Evolutionary conservation across 2,888 invertebrate species (phyloP), one percentile per base, ranked within the genome.

Genomic region (Diogma glabrata): DNA sequence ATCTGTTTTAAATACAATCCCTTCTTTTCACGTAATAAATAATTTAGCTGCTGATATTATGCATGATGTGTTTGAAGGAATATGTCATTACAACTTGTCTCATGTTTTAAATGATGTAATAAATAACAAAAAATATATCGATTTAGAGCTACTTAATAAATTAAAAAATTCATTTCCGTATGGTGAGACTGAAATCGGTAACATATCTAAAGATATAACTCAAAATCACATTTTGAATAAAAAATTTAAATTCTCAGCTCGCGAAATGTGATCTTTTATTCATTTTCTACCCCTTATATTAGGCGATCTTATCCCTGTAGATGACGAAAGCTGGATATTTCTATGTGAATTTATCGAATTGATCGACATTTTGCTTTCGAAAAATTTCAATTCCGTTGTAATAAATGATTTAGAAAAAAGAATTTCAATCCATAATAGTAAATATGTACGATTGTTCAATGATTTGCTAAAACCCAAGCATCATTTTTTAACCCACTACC

Each of bases 151-250:
- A 19, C 14, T 50, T n/a, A 50, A 50, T 23, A 19, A 23, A 45
- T 22, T 19, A 45, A 45, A 45, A 45, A 16, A 49, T 26, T 17
- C 51, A 12, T 54, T 53, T 19, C 40, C 45, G 5, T 55, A 45
- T 36, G 53, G 53, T n/a, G 51, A 50, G 48, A 22, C 24, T 9
- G 53, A 55, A 36, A 49, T 50, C 22, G 51, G 53, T n/a, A 45
- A 45, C 22, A n/a, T 45, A 45, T 50, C 51, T 12, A 20, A 38
- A 50, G 10, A 47, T 47, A 45, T 51, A 47, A n/a, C 12, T 7
- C 4, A 22, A 33, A 2, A 40, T 19, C 24, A 33, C 22, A 19
- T 49, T 36, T 22, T 16, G 14, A 36, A 9, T 2, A 36, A 36
- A 20, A 23, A 17, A 24, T 40, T 49, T 7, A 49, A 49, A 49